These are phyloP conservation scores for Galeruca laticollis DNA, from an alignment of 2,888 invertebrate genomes.

Conservation along the genomic window DNA sequence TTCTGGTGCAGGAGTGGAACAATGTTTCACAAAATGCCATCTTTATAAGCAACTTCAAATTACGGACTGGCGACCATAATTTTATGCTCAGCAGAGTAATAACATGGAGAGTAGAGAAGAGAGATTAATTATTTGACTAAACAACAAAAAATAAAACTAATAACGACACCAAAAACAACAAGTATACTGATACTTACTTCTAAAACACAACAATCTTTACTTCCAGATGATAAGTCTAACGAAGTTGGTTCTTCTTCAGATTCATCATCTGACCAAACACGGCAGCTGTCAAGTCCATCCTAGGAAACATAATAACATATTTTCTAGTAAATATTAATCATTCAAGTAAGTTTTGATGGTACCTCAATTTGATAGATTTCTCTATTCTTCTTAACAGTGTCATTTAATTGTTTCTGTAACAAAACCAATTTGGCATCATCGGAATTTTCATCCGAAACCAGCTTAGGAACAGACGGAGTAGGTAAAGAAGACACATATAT, in stretches of 20 bases:
- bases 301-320: slow-evolving; percentile 41
- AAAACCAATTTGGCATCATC: slow-evolving; percentile 76
- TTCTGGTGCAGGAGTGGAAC: no score
- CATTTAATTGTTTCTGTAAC: slow-evolving; percentile 77
- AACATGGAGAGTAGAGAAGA: no score
- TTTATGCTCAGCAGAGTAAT: no score
- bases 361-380: slow-evolving; percentile 73
- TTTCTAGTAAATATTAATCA: not conserved
- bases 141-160: no score
- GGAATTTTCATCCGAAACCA: slow-evolving; percentile 76
- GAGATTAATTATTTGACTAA: no score
- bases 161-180: not conserved
- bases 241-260: slow-evolving; percentile 77
- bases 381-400: slow-evolving; percentile 78
- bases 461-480: slow-evolving; percentile 78
- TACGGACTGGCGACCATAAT: no score
- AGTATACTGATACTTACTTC: slow-evolving; percentile 70
- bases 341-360: not conserved
- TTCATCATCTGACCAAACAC: slow-evolving; percentile 72
- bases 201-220: slow-evolving; percentile 84
- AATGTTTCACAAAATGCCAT: no score
- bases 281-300: slow-evolving; percentile 61
- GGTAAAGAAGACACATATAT: slow-evolving; percentile 84
- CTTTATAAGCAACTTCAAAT: no score
- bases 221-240: slow-evolving; percentile 77